Base-by-base conservation (phyloP, 2,888 invertebrate genomes). In the Amorpha juglandis region DNA sequence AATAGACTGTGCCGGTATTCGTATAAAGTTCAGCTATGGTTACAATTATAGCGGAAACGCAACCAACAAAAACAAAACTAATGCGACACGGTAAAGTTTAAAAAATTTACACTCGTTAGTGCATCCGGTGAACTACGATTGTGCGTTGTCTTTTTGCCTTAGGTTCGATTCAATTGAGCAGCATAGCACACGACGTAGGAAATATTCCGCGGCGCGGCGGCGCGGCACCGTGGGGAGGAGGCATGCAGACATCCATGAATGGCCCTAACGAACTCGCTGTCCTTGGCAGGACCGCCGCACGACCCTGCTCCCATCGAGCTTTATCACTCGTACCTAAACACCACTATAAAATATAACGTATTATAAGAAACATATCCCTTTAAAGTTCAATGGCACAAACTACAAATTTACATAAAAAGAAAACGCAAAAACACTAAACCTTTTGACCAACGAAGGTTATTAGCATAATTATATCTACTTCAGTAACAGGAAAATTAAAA, bases 51-150 rank as follows among this genome's bases (percentile, higher is more conserved):
- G 83, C 87, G 89, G 89, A 90, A 90, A 86, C 78, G 72, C 78
- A 76, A 74, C 74, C 77, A 83, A 87, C 82, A 91, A 91, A 90
- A 91, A 90, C 86, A n/a, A 82, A 86, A 86, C 82, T 78, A 84
- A 84, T 81, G 82, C 81, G 78, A 82, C 84, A 80, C 73, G 75
- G 81, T 76, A 76, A 80, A 81, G 77, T 81, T 87, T 83, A 88
- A 91, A 91, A 90, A 89, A 80, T 78, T 80, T 87, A 86, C 85
- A 91, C 90, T 93, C 92, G 90, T 92, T 92, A 92, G 92, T 84
- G 89, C 92, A 91, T 93, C 92, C 92, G 92, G 90, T 86, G 89
- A 88, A 89, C 88, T 91, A 89, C 90, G 86, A 89, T 87, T 87
- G 89, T 83, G 80, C 82, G 78, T 79, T 81, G 80, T 78, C 83